Conservation (phyloP, 2,113 vertebrate genomes). For the Perca flavescens region DNA sequence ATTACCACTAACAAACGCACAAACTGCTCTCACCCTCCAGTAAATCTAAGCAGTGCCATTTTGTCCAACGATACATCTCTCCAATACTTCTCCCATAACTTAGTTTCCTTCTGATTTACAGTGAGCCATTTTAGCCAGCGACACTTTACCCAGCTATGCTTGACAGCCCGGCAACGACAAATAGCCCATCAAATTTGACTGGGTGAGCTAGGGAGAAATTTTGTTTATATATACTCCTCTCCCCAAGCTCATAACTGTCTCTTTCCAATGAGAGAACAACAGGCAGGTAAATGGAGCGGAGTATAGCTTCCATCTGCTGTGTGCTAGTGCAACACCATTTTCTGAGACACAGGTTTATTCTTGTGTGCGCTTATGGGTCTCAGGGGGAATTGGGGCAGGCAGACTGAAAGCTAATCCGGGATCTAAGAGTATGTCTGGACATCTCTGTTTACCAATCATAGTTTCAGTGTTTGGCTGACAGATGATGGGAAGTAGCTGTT, state of each 20-base stretch:
- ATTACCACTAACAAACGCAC: slow-evolving; percentile 47
- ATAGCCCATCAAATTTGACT: slow-evolving; percentile 73
- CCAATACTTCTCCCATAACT: slow-evolving; percentile 54
- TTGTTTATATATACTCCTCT: slow-evolving; percentile 65
- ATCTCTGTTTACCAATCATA: slow-evolving; percentile 72
- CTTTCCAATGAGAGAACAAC: slow-evolving; percentile 66
- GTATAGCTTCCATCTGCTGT: slow-evolving; percentile 75
- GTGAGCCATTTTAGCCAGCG: slow-evolving; percentile 58
- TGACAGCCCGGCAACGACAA: slow-evolving; percentile 57
- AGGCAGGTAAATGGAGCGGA: slow-evolving; percentile 75
- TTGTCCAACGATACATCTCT: slow-evolving; percentile 61
- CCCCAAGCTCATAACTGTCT: slow-evolving; percentile 67
- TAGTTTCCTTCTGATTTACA: slow-evolving; percentile 70
- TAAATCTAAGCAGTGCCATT: slow-evolving; percentile 66
- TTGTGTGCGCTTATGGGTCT: slow-evolving; percentile 59
- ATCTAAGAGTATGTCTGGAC: slow-evolving; percentile 58
- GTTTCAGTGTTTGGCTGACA: slow-evolving; percentile 67
- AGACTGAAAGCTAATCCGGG: slow-evolving; percentile 54
- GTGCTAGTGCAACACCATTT: slow-evolving; percentile 44
- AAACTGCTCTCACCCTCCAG: slow-evolving; percentile 44
- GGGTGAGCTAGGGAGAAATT: slow-evolving; percentile 63
- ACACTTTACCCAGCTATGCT: slow-evolving; percentile 53
- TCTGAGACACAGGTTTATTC: slow-evolving; percentile 55
- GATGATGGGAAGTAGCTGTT: slow-evolving; percentile 44
- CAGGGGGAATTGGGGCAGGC: slow-evolving; percentile 27